phyloP scores from a whole-genome alignment of 2,888 invertebrate species.

The Nymphalis urticae region DNA sequence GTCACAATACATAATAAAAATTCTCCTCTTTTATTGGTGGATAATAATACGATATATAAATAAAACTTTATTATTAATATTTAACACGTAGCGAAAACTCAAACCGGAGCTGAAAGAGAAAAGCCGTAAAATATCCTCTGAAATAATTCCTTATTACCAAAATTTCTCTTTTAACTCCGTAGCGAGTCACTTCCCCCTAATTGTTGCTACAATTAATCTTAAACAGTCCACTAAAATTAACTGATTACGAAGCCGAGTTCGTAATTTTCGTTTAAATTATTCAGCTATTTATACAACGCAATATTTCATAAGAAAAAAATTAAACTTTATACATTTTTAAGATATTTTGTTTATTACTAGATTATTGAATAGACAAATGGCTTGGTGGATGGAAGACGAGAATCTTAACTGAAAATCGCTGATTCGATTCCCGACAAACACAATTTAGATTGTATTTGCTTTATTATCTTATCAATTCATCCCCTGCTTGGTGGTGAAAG shows the following conservation, averaged over 20 bases:
- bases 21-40: no score
- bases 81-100: neutral
- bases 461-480: neutral
- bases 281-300: slow-evolving; percentile 14
- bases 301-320: neutral
- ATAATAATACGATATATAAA: no score
- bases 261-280: slow-evolving; percentile 33
- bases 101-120: neutral
- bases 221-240: slow-evolving; percentile 37
- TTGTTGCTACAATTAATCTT: slow-evolving; percentile 31
- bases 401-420: neutral
- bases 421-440: neutral
- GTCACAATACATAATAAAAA: no score
- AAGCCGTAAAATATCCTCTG: slow-evolving; percentile 1
- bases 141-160: slow-evolving; percentile 6
- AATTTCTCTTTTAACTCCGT: slow-evolving; percentile 3
- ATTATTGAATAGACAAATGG: neutral
- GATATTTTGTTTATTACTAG: neutral
- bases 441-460: neutral
- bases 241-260: slow-evolving; percentile 31
- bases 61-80: neutral
- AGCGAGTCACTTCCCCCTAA: slow-evolving; percentile 23
- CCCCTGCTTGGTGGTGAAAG: neutral
- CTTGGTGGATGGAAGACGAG: neutral
- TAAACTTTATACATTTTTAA: neutral